phyloP scores from a whole-genome alignment of 2,888 invertebrate genomes.

The Gymnoscelis rufifasciata region DNA sequence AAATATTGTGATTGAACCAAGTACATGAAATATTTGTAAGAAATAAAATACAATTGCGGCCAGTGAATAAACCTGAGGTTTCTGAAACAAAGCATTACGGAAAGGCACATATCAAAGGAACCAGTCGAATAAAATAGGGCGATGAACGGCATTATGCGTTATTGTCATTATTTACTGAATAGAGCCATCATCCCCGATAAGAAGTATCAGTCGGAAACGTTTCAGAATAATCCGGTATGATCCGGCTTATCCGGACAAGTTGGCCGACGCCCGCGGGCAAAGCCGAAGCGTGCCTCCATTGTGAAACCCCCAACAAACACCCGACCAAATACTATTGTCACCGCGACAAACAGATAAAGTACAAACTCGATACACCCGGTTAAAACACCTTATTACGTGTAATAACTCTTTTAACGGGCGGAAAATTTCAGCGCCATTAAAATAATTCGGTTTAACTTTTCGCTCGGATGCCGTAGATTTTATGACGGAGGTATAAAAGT shows the following conservation, averaged over 20 bases:
- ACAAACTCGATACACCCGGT: constrained; percentile 14
- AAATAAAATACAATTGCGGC: constrained; percentile 1
- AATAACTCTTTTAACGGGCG: constrained; percentile 9
- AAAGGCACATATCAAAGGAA: constrained; percentile 9
- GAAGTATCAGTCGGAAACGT: constrained; percentile 48
- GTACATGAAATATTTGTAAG: too few relatives aligned
- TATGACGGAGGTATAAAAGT: constrained; percentile 12
- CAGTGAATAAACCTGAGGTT: constrained; percentile 1
- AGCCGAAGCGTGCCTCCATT: constrained; percentile 42
- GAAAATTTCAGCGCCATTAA: constrained; percentile 21
- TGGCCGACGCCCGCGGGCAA: constrained; percentile 37
- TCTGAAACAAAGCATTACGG: neutral
- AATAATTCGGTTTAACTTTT: constrained; percentile 20
- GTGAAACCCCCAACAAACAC: constrained; percentile 39
- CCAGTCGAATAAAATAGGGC: constrained; percentile 29
- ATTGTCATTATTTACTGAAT: constrained; percentile 42
- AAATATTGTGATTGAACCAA: too few relatives aligned
- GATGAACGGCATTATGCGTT: constrained; percentile 30
- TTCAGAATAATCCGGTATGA: constrained; percentile 61
- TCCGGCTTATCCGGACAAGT: constrained; percentile 63
- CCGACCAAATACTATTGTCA: constrained; percentile 36
- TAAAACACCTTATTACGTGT: constrained; percentile 15
- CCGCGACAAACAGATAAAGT: constrained; percentile 25
- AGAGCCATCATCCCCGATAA: constrained; percentile 40
- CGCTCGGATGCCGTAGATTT: constrained; percentile 13